Base-by-base conservation (phyloP, 2,888 invertebrate genomes). In the Trichacis sp. region DNA sequence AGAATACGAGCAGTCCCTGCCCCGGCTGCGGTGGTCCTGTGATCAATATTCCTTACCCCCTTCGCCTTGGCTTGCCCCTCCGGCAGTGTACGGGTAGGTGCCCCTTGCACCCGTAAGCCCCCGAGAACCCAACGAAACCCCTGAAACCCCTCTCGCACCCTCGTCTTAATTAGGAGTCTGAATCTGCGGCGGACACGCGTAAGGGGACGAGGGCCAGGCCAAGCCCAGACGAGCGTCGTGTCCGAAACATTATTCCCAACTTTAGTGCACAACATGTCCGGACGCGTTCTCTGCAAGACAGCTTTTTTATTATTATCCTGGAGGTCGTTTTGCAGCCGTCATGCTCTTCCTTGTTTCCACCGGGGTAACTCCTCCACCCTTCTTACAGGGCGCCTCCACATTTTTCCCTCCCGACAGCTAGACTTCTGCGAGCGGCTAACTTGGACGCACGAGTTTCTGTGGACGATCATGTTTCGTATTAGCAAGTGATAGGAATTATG, bases 121-220 rank as follows among this genome's bases (percentile, higher is more conserved):
- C 69, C 68, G 75, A 77, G 73, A 77, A 77, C 74, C 78, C 79
- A 68, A 76, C 71, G 73, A 77, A 77, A 77, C 79, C 78, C 75
- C 74, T 73, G 75, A 73, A 76, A 75, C 77, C 80, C 80, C 81
- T 77, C 81, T 82, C 81, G 81, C 87, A 88, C 88, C 90, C 89
- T 89, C 87, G 90, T 91, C 91, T 91, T 91, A 92, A 92, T 92
- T 92, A 92, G 91, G 90, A 91, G 90, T 90, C 89, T 89, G 90
- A 91, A 91, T 91, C 91, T 91, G 91, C 88, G 89, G 90, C 90
- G 90, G 91, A 91, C 91, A 90, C 90, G 89, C 90, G 87, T 87
- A 86, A 87, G 85, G 79, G 79, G 74, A 76, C 77, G 76, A 75
- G 73, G 72, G 71, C 70, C 70, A 63, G 71, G 63, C 67, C 66